Evolutionary conservation across 2,113 vertebrate species (phyloP).

Genomic region (Elgaria multicarinata): DNA sequence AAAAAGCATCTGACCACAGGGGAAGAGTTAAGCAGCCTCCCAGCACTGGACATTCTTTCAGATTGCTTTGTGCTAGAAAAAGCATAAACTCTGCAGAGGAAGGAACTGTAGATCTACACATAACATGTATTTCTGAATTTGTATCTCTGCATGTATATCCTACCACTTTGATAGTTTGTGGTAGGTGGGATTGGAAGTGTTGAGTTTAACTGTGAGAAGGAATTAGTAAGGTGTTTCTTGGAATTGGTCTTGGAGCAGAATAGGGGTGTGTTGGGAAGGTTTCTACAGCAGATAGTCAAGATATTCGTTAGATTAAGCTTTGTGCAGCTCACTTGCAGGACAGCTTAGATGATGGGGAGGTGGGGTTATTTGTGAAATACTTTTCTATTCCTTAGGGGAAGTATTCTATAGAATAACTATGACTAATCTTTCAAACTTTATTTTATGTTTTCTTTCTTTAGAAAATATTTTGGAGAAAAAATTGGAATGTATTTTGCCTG

Average conservation of each 20-base stretch:
- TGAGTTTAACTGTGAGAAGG: neutral
- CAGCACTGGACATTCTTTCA: neutral
- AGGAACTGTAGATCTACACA: neutral
- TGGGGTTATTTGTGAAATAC: neutral
- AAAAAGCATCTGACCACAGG: neutral
- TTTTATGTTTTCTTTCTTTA: constrained; percentile 62
- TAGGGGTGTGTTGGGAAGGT: no score
- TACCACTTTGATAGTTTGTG: neutral
- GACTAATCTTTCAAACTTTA: neutral
- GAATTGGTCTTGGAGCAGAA: no score
- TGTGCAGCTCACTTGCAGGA: no score
- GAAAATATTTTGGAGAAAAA: constrained; percentile 99
- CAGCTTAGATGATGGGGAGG: no score
- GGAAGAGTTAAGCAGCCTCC: neutral
- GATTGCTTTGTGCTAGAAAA: neutral
- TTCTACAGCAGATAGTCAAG: no score
- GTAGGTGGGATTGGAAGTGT: neutral
- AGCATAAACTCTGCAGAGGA: neutral
- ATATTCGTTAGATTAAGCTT: no score
- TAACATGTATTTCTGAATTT: neutral
- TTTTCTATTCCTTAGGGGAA: neutral
- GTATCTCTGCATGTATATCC: neutral
- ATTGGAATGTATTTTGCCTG: constrained; percentile 98
- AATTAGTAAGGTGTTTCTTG: neutral
- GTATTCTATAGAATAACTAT: neutral